Conservation (phyloP, 2,888 invertebrate species). For the Abrostola tripartita region DNA sequence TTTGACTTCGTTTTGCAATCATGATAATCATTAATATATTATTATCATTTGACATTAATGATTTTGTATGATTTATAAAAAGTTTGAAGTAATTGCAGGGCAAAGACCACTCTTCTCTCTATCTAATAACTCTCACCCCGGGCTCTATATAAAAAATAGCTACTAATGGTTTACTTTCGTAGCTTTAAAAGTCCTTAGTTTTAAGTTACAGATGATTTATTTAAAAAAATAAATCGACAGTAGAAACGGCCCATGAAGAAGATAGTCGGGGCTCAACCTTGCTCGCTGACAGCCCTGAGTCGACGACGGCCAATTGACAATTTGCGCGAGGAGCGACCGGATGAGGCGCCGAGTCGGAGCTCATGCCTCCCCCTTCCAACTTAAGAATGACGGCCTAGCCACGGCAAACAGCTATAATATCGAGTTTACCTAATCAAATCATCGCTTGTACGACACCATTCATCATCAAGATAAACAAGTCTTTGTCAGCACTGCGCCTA, state of each 20-base stretch:
- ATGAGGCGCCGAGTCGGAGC: conserved; percentile 80
- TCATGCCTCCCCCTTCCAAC: conserved; percentile 82
- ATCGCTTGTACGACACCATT: conserved; percentile 24
- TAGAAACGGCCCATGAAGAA: conserved; percentile 67
- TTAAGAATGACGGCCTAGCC: conserved; percentile 73
- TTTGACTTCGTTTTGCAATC: neutral
- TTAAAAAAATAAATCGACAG: conserved; percentile 4
- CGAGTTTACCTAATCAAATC: conserved; percentile 66
- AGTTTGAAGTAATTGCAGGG: neutral
- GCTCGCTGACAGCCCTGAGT: conserved; percentile 77
- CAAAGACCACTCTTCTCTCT: no score
- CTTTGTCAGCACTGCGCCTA: conserved; percentile 3
- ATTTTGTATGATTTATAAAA: neutral
- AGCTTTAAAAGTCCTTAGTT: no score
- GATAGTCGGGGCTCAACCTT: conserved; percentile 69
- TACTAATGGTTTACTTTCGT: no score
- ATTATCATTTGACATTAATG: no score
- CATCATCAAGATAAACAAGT: conserved; percentile 19
- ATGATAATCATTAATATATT: neutral
- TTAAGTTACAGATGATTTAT: no score
- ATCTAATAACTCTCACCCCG: no score
- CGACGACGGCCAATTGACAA: conserved; percentile 82
- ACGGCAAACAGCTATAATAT: conserved; percentile 64
- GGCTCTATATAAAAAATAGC: no score
- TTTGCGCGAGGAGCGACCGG: conserved; percentile 83